Conservation (phyloP, 2,113 vertebrate species). For the Notarius quadriscutis region DNA sequence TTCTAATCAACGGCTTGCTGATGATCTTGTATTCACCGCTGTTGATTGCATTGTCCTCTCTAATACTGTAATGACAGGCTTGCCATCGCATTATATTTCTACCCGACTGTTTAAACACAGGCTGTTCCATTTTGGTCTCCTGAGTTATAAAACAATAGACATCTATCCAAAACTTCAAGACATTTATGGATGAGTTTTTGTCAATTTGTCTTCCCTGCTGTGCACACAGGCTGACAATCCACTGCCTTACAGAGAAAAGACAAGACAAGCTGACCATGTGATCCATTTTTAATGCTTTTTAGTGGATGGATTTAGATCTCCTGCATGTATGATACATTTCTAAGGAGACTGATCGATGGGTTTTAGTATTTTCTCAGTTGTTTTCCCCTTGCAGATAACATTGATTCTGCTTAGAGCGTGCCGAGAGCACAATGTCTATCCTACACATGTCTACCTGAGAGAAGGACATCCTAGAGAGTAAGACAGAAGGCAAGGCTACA, state of each 20-base stretch:
- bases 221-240: not conserved
- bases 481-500: conserved; percentile 15
- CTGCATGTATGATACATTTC: conserved; percentile 44
- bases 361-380: conserved; percentile 51
- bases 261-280: conserved; percentile 36
- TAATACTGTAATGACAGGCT: conserved; percentile 15
- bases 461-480: conserved; percentile 37
- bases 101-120: not conserved
- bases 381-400: conserved; percentile 30
- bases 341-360: conserved; percentile 47
- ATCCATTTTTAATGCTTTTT: conserved; percentile 55
- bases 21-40: not conserved
- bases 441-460: conserved; percentile 28
- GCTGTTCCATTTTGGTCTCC: not conserved
- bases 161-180: conserved; percentile 9
- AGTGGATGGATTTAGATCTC: conserved; percentile 19
- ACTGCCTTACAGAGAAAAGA: conserved; percentile 16
- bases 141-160: not conserved
- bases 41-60: conserved; percentile 28
- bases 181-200: not conserved
- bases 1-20: conserved; percentile 20
- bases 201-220: not conserved
- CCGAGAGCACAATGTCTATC: conserved; percentile 30
- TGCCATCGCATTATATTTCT: not conserved
- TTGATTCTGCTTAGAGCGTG: conserved; percentile 37